These are phyloP conservation scores for Discoglossus pictus DNA, from an alignment of 2,797 vertebrate genomes.

Conservation along the genomic window DNA sequence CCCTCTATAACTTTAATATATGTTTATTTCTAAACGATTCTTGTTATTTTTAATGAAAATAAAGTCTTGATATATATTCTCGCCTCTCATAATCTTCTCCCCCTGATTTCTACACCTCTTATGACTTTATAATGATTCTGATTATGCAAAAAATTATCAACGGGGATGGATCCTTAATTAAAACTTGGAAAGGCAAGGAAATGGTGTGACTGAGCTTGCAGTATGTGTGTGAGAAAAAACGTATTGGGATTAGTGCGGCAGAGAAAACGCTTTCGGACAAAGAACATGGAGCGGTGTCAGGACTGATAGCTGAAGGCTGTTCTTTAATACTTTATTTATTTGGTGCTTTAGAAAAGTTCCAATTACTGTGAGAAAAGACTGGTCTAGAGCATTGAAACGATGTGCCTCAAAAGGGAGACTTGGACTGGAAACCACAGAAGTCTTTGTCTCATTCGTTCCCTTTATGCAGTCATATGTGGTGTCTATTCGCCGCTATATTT, in stretches of 20 bases:
- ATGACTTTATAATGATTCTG: slow-evolving; percentile 4
- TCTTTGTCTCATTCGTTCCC: slow-evolving; percentile 26
- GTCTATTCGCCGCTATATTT: slow-evolving; percentile 23
- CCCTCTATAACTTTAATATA: too few species aligned
- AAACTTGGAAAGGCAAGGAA: slow-evolving; percentile 10
- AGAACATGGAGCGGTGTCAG: slow-evolving; percentile 1
- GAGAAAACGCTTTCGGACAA: slow-evolving; percentile 1
- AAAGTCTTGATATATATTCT: too few species aligned
- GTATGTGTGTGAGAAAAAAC: neutral
- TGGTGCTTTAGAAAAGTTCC: neutral
- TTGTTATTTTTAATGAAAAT: too few species aligned
- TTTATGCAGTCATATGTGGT: slow-evolving; percentile 20
- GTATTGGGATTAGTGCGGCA: neutral
- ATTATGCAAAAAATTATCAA: slow-evolving; percentile 8
- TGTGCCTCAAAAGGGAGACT: slow-evolving; percentile 28
- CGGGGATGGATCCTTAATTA: slow-evolving; percentile 1
- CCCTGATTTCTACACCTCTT: neutral
- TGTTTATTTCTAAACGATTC: too few species aligned
- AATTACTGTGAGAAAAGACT: slow-evolving; percentile 29
- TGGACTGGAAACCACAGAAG: slow-evolving; percentile 16
- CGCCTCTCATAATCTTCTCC: too few species aligned
- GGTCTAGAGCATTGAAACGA: slow-evolving; percentile 13
- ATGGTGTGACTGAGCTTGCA: neutral
- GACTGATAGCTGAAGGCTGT: slow-evolving; percentile 9
- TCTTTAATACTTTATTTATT: slow-evolving; percentile 19